Conservation (phyloP, 2,113 vertebrate genomes). For the Stegostoma tigrinum region DNA sequence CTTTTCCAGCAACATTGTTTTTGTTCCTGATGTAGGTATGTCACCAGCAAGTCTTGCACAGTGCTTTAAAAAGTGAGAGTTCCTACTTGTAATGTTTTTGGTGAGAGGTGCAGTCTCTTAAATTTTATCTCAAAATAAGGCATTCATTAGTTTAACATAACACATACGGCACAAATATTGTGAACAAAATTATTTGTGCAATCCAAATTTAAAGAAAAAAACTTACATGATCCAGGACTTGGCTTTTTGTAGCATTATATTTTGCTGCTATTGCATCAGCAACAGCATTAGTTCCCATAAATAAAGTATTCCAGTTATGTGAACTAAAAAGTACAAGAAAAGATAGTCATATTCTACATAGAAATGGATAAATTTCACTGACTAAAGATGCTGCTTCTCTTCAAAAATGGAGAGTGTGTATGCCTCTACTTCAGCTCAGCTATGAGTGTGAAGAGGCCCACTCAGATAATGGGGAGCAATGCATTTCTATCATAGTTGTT, state of each 20-base stretch:
- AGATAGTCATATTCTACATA: background rate
- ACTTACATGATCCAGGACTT: slow-evolving; percentile 91
- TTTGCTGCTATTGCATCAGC: slow-evolving; percentile 87
- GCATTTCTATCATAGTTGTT: too few relatives aligned
- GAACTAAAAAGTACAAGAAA: slow-evolving; percentile 58
- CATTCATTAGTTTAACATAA: too few relatives aligned
- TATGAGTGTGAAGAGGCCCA: background rate
- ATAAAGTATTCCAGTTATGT: slow-evolving; percentile 92
- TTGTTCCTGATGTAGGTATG: background rate
- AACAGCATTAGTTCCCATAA: slow-evolving; percentile 83
- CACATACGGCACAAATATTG: background rate
- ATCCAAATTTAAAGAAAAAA: background rate
- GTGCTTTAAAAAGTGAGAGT: background rate
- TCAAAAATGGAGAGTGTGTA: background rate
- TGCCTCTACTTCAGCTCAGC: background rate
- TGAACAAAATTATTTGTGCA: background rate
- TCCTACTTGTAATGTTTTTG: background rate
- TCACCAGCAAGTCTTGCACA: background rate
- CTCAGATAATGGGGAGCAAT: background rate
- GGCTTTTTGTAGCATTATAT: slow-evolving; percentile 86
- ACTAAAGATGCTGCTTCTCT: background rate
- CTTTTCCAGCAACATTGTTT: too few relatives aligned
- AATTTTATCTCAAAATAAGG: background rate
- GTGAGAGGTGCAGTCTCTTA: background rate
- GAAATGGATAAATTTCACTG: background rate